Percentiles rank a stretch among this genome's conserved stretches.
Conservation (phyloP, 2,797 vertebrate species). For the Gastrophryne carolinensis region DNA sequence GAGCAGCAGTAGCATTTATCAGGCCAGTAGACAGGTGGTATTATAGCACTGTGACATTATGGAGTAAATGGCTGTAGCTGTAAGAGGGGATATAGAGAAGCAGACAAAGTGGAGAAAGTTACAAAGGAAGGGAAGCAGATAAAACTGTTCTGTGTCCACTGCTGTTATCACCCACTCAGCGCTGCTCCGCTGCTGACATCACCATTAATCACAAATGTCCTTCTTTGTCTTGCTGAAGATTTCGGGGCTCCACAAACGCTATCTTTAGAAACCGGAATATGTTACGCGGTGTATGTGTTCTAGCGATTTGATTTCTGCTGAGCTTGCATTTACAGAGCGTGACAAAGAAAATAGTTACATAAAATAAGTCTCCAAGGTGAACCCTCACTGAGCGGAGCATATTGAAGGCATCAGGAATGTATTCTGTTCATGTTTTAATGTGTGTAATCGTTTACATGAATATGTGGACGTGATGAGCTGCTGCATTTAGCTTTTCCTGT, state of each 20-base stretch:
- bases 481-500: no score
- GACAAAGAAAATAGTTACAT: conserved; percentile 13
- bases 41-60: background rate
- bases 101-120: background rate
- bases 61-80: background rate
- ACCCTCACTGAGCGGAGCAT: background rate
- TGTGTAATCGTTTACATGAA: background rate
- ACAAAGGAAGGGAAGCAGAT: conserved; percentile 6
- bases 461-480: no score
- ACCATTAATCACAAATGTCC: conserved; percentile 39
- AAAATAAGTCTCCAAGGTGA: conserved; percentile 21
- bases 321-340: conserved; percentile 24
- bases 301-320: conserved; percentile 23
- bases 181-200: conserved; percentile 24
- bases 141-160: conserved; percentile 11
- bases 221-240: conserved; percentile 23
- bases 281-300: conserved; percentile 21
- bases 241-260: conserved; percentile 20
- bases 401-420: background rate
- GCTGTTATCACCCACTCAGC: conserved; percentile 18
- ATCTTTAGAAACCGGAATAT: conserved; percentile 21
- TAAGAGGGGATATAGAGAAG: background rate
- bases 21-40: background rate
- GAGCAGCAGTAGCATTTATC: background rate
- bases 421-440: background rate